Evolutionary conservation across 1,140 invertebrate genomes (phyloP).

Genomic region (Trichogramma pretiosum): DNA sequence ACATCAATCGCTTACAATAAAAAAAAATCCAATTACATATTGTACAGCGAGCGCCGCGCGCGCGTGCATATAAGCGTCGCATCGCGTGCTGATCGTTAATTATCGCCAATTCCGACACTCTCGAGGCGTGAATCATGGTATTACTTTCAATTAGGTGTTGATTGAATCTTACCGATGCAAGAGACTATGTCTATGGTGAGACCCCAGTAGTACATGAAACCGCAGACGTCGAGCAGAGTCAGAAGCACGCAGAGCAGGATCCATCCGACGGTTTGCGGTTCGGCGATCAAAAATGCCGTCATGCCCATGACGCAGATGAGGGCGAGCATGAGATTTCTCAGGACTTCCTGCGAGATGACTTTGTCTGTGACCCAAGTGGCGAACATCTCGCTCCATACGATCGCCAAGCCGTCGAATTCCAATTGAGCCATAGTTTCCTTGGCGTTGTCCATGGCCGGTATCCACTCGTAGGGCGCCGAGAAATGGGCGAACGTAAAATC

Average conservation of each 20-base stretch:
- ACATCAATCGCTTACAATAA: no score
- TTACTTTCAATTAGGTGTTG: no score
- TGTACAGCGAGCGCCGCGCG: no score
- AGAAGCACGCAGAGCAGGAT: conserved; percentile 69
- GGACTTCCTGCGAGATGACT: conserved; percentile 65
- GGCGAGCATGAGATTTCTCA: conserved; percentile 70
- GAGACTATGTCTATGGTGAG: conserved; percentile 79
- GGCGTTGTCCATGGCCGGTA: conserved; percentile 64
- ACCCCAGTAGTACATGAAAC: conserved; percentile 75
- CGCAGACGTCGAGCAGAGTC: conserved; percentile 72
- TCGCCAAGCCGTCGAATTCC: conserved; percentile 51
- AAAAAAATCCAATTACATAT: no score
- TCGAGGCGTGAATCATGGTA: no score
- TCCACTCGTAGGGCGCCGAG: conserved; percentile 53
- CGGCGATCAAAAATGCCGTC: conserved; percentile 71
- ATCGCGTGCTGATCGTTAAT: no score
- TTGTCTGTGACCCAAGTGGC: conserved; percentile 71
- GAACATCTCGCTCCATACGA: conserved; percentile 62
- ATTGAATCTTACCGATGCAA: conserved; percentile 65
- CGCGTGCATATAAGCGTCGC: no score
- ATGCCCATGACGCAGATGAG: conserved; percentile 73
- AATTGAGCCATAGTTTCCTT: conserved; percentile 48
- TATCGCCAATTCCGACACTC: no score
- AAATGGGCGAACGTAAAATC: conserved; percentile 56
- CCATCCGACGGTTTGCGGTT: conserved; percentile 67